These are phyloP conservation scores for Aphidius ervi DNA, from an alignment of 1,140 invertebrate genomes.

Conservation along the genomic window DNA sequence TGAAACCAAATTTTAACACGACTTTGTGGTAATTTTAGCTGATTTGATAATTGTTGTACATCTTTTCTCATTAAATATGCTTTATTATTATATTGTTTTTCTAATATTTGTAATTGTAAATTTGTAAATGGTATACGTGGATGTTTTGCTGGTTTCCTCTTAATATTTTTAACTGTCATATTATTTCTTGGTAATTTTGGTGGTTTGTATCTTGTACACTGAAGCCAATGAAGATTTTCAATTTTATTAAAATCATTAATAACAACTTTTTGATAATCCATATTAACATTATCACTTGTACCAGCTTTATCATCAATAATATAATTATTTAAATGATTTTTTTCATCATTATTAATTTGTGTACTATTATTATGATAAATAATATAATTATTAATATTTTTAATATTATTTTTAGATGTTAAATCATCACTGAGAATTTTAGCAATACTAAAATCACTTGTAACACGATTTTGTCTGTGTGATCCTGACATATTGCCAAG, in stretches of 20 bases:
- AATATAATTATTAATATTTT: background rate
- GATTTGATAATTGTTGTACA: conserved; percentile 55
- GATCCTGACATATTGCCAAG: conserved; percentile 38
- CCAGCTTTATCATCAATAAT: conserved; percentile 34
- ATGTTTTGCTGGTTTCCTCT: conserved; percentile 57
- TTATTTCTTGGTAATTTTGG: conserved; percentile 68
- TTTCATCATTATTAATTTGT: conserved; percentile 49
- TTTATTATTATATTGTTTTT: conserved; percentile 57
- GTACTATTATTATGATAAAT: background rate
- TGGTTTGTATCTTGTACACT: conserved; percentile 71
- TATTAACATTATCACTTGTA: conserved; percentile 34
- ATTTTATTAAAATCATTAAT: conserved; percentile 16
- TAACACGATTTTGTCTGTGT: conserved; percentile 16
- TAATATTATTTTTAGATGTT: background rate
- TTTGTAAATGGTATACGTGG: conserved; percentile 64
- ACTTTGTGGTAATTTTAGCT: conserved; percentile 59
- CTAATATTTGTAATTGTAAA: conserved; percentile 57
- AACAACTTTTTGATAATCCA: conserved; percentile 24
- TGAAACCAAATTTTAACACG: conserved; percentile 82
- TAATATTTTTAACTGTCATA: conserved; percentile 36
- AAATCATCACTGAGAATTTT: conserved; percentile 37
- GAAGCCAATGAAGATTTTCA: conserved; percentile 61
- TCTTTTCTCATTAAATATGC: conserved; percentile 61
- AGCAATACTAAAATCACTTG: conserved; percentile 46
- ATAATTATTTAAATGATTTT: background rate